Percentiles rank a stretch among this genome's conserved stretches.
These are phyloP conservation scores for Lathamus discolor DNA, from an alignment of 2,113 vertebrate species.

Conservation along the genomic window DNA sequence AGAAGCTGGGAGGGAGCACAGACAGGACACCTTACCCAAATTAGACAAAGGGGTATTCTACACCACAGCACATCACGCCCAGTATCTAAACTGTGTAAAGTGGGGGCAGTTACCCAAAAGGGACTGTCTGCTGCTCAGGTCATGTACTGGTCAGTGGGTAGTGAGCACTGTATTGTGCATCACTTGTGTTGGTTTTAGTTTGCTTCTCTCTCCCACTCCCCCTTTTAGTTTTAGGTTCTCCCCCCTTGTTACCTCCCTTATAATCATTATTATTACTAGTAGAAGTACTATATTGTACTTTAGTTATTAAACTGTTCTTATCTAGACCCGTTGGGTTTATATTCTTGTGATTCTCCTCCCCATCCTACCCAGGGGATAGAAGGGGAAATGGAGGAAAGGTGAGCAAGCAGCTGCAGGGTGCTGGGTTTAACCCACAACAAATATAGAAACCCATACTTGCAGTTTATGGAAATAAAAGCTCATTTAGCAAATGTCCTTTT, in stretches of 20 bases:
- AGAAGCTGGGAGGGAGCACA: not conserved
- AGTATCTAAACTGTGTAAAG: not conserved
- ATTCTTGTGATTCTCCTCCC: not conserved
- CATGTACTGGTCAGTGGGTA: not conserved
- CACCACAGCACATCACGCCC: not conserved
- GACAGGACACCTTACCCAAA: not conserved
- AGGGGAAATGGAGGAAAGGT: not conserved
- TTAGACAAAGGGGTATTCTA: not conserved
- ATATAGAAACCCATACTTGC: not conserved
- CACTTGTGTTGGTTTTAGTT: not conserved
- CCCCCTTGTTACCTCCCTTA: not conserved
- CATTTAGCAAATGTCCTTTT: not conserved
- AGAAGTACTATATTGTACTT: not conserved
- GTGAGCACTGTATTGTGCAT: not conserved
- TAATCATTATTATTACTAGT: not conserved
- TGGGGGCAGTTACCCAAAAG: not conserved
- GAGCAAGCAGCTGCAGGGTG: not conserved
- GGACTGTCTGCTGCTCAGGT: not conserved
- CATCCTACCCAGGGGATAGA: not conserved
- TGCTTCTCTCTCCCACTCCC: not conserved
- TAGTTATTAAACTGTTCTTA: not conserved
- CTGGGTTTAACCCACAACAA: not conserved
- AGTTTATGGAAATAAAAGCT: not conserved
- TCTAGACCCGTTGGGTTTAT: not conserved
- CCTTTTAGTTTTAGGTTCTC: not conserved